A percentile compares a stretch with the other conserved stretches of the same genome.
phyloP scores from a whole-genome alignment of 2,888 invertebrate genomes.

The Therioaphis trifolii region DNA sequence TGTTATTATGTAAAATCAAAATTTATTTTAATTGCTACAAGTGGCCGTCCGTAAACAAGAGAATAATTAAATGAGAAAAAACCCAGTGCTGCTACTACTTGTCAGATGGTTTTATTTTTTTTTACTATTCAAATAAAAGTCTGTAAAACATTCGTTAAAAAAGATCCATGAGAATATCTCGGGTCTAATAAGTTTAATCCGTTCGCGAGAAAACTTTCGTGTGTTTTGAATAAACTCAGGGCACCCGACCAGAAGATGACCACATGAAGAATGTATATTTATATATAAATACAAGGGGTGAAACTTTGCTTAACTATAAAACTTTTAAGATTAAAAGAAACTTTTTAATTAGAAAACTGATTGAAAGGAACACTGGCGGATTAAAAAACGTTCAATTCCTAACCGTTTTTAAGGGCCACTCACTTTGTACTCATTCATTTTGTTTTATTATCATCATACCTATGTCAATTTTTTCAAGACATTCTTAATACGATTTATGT shows the following conservation, averaged over 20 bases:
- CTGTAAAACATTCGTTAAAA: conserved; percentile 28
- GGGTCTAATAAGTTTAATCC: conserved; percentile 15
- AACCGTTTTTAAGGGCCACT: conserved; percentile 12
- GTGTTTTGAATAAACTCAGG: conserved; percentile 37
- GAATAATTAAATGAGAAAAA: too few relatives aligned
- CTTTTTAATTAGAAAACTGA: conserved; percentile 55
- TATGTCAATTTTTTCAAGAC: conserved; percentile 2
- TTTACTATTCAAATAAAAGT: too few relatives aligned
- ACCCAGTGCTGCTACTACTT: too few relatives aligned
- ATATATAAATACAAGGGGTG: not conserved
- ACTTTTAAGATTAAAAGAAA: conserved; percentile 42
- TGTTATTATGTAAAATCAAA: too few relatives aligned
- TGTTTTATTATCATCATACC: not conserved
- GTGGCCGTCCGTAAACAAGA: too few relatives aligned
- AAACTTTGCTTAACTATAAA: conserved; percentile 23
- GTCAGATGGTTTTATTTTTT: too few relatives aligned
- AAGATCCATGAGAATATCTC: not conserved
- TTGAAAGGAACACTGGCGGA: conserved; percentile 33
- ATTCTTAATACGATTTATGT: conserved; percentile 33
- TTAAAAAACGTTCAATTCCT: conserved; percentile 25
- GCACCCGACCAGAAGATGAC: conserved; percentile 47
- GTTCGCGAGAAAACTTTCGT: conserved; percentile 12
- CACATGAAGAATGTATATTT: conserved; percentile 27
- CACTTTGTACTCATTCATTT: not conserved
- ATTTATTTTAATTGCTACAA: too few relatives aligned